Conservation (phyloP, 2,113 vertebrate genomes). For the Ellobius talpinus region DNA sequence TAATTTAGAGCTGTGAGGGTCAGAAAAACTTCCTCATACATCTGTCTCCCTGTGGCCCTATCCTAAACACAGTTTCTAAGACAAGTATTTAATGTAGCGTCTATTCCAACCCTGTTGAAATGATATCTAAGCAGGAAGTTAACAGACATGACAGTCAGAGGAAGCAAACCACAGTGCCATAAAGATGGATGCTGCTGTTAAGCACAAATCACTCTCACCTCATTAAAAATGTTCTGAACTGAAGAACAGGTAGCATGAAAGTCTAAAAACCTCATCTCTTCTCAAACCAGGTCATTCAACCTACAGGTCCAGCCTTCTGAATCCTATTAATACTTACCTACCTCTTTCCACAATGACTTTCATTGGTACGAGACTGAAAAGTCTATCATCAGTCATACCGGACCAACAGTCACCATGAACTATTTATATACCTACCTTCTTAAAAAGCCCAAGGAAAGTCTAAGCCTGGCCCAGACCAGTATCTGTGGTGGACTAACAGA, state of each 20-base stretch:
- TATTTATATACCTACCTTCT: constrained; percentile 8
- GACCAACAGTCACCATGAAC: not conserved
- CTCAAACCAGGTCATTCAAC: constrained; percentile 60
- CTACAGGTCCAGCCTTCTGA: constrained; percentile 28
- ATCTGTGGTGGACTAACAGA: not conserved
- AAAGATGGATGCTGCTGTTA: constrained; percentile 82
- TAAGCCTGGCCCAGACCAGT: not conserved
- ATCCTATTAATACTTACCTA: not conserved
- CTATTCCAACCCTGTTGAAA: constrained; percentile 51
- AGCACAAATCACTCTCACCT: constrained; percentile 69
- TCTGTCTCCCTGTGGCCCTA: not conserved
- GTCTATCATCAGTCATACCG: not conserved
- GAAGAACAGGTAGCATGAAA: constrained; percentile 43
- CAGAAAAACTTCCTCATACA: not conserved
- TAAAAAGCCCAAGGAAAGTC: constrained; percentile 19
- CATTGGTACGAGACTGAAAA: constrained; percentile 31
- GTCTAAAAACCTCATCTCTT: constrained; percentile 16
- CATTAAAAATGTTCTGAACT: constrained; percentile 63
- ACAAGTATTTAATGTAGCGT: not conserved
- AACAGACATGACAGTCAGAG: constrained; percentile 59
- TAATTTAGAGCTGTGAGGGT: constrained; percentile 10
- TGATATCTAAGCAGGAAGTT: constrained; percentile 78
- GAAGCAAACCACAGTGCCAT: constrained; percentile 70
- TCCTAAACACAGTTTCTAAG: constrained; percentile 45
- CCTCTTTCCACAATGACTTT: not conserved